Percentiles rank a stretch among this genome's conserved stretches.
Evolutionary conservation across 2,888 invertebrate genomes (phyloP).

Genomic region (Plusia festucae): DNA sequence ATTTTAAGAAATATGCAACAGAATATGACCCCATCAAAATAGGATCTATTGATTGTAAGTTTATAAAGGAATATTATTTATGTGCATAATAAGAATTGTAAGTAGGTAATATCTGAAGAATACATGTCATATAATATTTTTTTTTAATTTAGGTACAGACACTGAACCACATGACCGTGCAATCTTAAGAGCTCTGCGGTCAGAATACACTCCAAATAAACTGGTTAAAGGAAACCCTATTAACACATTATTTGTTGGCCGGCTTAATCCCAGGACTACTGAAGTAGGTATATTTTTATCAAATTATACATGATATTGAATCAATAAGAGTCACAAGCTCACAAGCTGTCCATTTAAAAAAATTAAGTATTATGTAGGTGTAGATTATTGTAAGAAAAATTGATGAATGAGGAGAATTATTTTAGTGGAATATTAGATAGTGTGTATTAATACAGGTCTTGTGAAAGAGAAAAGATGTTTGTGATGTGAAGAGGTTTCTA

Average conservation of each 20-base stretch:
- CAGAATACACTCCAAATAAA: constrained; percentile 91
- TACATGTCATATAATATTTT: too few species aligned
- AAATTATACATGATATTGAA: too few species aligned
- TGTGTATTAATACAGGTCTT: too few species aligned
- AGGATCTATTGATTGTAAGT: constrained; percentile 94
- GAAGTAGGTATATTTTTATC: constrained; percentile 78
- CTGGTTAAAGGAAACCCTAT: constrained; percentile 92
- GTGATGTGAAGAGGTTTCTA: too few species aligned
- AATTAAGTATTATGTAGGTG: too few species aligned
- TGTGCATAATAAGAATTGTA: background rate
- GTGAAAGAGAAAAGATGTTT: too few species aligned
- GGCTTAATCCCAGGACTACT: constrained; percentile 92
- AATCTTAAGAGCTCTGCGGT: constrained; percentile 91
- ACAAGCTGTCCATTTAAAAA: too few species aligned
- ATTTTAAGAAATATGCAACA: constrained; percentile 74
- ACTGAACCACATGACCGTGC: constrained; percentile 94
- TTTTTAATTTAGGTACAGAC: constrained; percentile 89
- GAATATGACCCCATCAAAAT: constrained; percentile 94
- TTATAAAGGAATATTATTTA: background rate
- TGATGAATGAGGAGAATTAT: too few species aligned
- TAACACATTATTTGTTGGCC: constrained; percentile 93
- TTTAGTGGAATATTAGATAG: too few species aligned
- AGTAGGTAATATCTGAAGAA: too few species aligned
- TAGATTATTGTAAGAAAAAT: too few species aligned
- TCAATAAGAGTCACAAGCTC: too few species aligned